Percentiles rank a stretch among this genome's conserved stretches.
Conservation (phyloP, 2,888 invertebrate genomes). For the Harpalus rubripes region DNA sequence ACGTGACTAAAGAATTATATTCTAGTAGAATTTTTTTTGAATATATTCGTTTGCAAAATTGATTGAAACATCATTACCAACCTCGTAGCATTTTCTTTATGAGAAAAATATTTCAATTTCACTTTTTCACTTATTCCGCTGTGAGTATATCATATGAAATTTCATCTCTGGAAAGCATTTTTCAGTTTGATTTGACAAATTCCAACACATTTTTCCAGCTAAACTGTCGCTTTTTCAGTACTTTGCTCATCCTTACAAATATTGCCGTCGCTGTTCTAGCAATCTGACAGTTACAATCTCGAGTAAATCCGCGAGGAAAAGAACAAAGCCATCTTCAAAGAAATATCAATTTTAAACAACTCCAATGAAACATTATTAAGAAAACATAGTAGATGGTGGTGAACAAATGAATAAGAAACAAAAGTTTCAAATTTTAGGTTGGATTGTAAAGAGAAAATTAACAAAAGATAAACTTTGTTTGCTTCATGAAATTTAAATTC, state of each 20-base stretch:
- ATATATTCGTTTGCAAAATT: too few relatives aligned
- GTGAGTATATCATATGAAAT: conserved; percentile 2
- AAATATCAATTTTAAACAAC: neutral
- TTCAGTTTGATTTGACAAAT: conserved; percentile 7
- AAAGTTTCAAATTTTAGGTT: neutral
- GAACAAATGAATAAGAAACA: neutral
- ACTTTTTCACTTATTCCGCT: neutral
- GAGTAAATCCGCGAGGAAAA: conserved; percentile 10
- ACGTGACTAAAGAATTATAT: too few relatives aligned
- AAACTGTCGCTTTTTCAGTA: conserved; percentile 16
- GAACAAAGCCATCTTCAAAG: conserved; percentile 10
- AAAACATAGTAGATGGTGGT: too few relatives aligned
- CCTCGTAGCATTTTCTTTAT: neutral
- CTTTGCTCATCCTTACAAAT: neutral
- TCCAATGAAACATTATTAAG: conserved; percentile 12
- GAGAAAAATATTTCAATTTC: neutral
- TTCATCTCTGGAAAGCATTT: conserved; percentile 3
- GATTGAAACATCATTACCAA: neutral
- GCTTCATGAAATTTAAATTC: neutral
- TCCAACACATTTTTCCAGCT: conserved; percentile 10
- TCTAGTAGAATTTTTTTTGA: too few relatives aligned
- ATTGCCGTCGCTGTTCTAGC: neutral
- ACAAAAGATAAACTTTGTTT: neutral
- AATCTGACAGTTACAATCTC: conserved; percentile 18
- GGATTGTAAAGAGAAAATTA: neutral